Base-by-base conservation (phyloP, 2,888 invertebrate genomes). In the Agonopterix arenella region DNA sequence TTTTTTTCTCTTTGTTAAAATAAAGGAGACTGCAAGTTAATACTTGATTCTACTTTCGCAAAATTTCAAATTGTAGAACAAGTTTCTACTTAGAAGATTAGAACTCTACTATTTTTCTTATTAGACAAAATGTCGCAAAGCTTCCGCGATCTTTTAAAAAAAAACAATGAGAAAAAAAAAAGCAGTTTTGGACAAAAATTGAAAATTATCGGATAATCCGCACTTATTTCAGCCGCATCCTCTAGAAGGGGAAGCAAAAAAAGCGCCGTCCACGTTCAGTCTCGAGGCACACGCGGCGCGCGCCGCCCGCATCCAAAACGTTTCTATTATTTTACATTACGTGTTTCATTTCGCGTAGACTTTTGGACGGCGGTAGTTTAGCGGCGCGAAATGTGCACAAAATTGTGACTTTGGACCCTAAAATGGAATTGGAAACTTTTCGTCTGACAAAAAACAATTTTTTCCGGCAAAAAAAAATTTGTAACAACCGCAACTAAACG, bases 341-440 rank as follows among this genome's bases (percentile, higher is more conserved):
- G 88, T 81, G 84, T 88, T 89, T 88, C 77, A 77, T 86, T 89
- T 88, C 88, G 88, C 85, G 88, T 86, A 85, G 81, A 78, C 76
- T 68, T 81, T 83, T 82, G 84, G 84, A 84, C 84, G 72, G 86
- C 85, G 84, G 79, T 80, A 73, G 77, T 74, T 43, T 11, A 69
- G 73, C 76, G 76, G 76, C 80, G 82, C 80, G 79, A 70, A 74
- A 81, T 74, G 11, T 28, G 81, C 74, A 76, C 73, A 64, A 85
- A 85, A 84, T 84, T 85, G 85, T 86, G 85, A 84, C 76, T 84
- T 85, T 80, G 78, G 81, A 83, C 82, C 59, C 59, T 56, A 61
- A 68, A 73, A 79, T 83, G 83, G 76, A 81, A 82, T 77, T 64
- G 64, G 58, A 62, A 59, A 60, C 56, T 68, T 72, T 70, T 72